Evolutionary conservation across 2,797 vertebrate genomes (phyloP), one percentile per base, ranked within the genome.

Genomic region (Poecilia velifera): DNA sequence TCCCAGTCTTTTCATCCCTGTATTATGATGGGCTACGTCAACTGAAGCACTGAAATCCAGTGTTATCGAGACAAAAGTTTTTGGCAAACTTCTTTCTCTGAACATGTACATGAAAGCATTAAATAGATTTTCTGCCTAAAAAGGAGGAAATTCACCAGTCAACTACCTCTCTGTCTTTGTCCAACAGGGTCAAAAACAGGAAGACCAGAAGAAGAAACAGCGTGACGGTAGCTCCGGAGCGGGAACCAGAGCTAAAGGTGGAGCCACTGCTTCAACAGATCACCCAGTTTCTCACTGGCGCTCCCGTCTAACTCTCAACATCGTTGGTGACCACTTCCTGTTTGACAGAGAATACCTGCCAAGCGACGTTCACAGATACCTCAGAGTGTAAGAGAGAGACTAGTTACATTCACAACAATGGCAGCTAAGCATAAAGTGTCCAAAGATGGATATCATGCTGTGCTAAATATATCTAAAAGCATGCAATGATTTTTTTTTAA

Each of bases 201-300:
- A 82, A 22, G 64, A 72, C 6, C 89, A 76, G 89, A 85, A 88
- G 70, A 89, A 85, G 78, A 91, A 88, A 47, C 71, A 0, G 20
- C 57, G 5, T 1, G 70, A 86, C 0, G 79, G 73, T 6, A 72
- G 79, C 4, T 31, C 57, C 0, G 43, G 79, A 39, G 79, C 86
- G 72, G 76, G 79, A 57, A 76, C 79, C n/a, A 76, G 83, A 47
- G 84, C 82, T 43, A 77, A 89, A 81, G 47, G 39, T 18, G 71
- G 79, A 41, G n/a, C 73, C 1, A 36, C 87, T 0, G 81, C 90
- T 6, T 64, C 72, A 0, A 71, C 89, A 0, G 94, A 95, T 77
- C 92, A 90, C 6, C 98, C 98, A 0, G 91, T 97, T 3, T 96
- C 98, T 49, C 98, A 99, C 89, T 99, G 98, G 98, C 96, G 98